Evolutionary conservation across 2,888 invertebrate genomes (phyloP), one percentile per base, ranked within the genome.

Genomic region (Macaria liturata): DNA sequence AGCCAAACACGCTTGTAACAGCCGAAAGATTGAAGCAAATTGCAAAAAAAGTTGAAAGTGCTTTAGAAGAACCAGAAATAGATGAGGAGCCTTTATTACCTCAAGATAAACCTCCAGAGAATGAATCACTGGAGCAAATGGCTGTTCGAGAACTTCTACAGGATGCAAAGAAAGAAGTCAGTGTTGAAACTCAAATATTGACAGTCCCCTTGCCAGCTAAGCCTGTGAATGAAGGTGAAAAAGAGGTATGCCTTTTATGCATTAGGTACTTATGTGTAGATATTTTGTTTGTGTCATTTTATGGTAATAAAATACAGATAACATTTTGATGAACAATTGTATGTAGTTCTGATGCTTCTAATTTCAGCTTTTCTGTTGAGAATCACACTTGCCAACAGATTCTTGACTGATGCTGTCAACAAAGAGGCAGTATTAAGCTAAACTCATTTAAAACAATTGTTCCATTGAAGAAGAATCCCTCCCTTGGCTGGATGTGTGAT

Each of bases 91-190:
- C 61, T 0, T 37, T 54, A 4, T 80, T 80, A 46, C 82, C 81
- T 42, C 81, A 84, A 49, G 72, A 81, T 9, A 65, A 52, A 6
- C 37, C 48, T 47, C 62, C 74, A 6, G 71, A 77, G 64, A 81
- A 80, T 82, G 87, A 78, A 71, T 80, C 83, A 0, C 59, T 90
- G 32, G 96, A 97, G 59, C 94, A 96, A 78, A 93, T 95, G 79
- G 97, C 96, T 30, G 94, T 95, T 0, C 91, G 94, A 62, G 96
- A 97, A 84, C 84, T 97, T 39, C 74, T 97, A 46, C 92, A 93
- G 66, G 95, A 94, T 72, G 83, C 92, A 0, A 86, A 85, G 32
- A 86, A 90, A 40, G 72, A 80, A 32, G 80, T 88, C 9, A 84
- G 80, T 66, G 71, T 80, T 1, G 84, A 90, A 46, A 70, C 70